Conservation (phyloP, 2,888 invertebrate genomes). For the Seladonia tumulorum region DNA sequence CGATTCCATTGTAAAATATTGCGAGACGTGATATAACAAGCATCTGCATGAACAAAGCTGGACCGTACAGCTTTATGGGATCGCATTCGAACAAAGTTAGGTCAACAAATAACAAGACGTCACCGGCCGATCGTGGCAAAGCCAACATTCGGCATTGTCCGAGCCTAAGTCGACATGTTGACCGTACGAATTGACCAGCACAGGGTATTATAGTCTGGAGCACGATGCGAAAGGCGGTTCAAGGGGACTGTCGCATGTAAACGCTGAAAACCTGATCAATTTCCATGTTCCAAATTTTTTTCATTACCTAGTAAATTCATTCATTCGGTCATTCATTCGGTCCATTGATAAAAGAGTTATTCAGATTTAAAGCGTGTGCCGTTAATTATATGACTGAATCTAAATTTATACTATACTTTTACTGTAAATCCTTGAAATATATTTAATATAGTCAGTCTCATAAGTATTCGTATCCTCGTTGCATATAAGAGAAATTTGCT, state of each 20-base stretch:
- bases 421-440: too few species aligned
- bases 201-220: background rate
- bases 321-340: too few species aligned
- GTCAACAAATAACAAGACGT: background rate
- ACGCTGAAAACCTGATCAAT: background rate
- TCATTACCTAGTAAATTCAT: too few species aligned
- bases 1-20: background rate
- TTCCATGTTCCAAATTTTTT: too few species aligned
- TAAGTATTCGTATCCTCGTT: too few species aligned
- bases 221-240: background rate
- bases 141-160: background rate
- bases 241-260: background rate
- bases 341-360: too few species aligned
- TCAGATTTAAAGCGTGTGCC: too few species aligned
- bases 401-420: too few species aligned
- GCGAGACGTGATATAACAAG: background rate
- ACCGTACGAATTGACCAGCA: background rate
- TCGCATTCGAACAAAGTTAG: background rate
- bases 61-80: background rate
- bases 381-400: too few species aligned
- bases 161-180: constrained; percentile 1
- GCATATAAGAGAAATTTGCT: too few species aligned
- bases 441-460: too few species aligned
- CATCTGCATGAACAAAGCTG: background rate
- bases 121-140: background rate